Base-by-base conservation (phyloP, 2,113 vertebrate species). In the Mesitornis unicolor region DNA sequence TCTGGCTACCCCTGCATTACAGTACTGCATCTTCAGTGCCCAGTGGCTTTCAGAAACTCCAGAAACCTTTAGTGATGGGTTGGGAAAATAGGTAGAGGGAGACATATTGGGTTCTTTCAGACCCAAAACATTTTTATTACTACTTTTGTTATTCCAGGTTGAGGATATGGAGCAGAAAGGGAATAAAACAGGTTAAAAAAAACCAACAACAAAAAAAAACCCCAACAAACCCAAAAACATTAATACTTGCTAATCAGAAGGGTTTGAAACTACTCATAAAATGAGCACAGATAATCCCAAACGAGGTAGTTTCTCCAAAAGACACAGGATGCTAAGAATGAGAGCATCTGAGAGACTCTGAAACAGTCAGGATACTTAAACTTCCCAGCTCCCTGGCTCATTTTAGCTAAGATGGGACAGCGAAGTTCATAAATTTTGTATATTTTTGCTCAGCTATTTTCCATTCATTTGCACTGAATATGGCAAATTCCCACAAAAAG, bases 1-100 rank as follows among this genome's bases (percentile, higher is more conserved):
- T 71, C 64, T 50, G 28, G 5, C 38, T 71, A 16, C 12, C 5
- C 2, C 2, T 47, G 13, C 2, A 0, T 57, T 85, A 22, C 1
- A 1, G n/a, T 14, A 31, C 18, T n/a, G 31, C 11, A 67, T 40
- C 11, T 54, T 67, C 51, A 67, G 18, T 76, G 38, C 29, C 43
- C 20, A n/a, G 10, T 83, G n/a, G 11, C 36, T 54, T 57, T 76
- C 53, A 71, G 60, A 51, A 88, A 68, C 10, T 83, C 19, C 16
- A 59, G 24, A 75, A 87, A 53, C 6, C 8, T 71, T 85, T n/a
- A 61, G 20, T 45, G 28, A 24, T 2, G 1, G 3, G 1, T 35
- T 84, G 29, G 24, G 16, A 74, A 82, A 81, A 57, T 10, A 73
- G 10, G 4, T 20, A 10, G 56, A 61, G 31, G 61, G n/a, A 57